Base-by-base conservation (phyloP, 2,888 invertebrate species). In the Drosophila fulvimacula region DNA sequence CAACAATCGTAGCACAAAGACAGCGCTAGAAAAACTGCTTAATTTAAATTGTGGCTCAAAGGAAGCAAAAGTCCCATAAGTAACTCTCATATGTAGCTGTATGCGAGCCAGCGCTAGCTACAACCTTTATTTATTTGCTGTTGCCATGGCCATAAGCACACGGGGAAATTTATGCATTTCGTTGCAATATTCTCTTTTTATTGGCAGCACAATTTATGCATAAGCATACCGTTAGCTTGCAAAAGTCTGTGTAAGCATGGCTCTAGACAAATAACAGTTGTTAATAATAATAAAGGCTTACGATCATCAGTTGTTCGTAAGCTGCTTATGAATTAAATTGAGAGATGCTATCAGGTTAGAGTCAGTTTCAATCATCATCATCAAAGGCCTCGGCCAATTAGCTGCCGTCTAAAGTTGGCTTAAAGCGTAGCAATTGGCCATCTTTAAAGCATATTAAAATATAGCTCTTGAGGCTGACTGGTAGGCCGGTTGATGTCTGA, bases 161-260 rank as follows among this genome's bases (percentile, higher is more conserved):
- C 75, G 82, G 82, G 72, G 64, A 79, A 83, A 79, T 83, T 85
- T 83, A 76, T 85, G 68, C 52, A 58, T 79, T 75, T 73, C 58
- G 57, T 52, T 82, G 68, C 66, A 53, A 62, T 74, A 65, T 71
- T 17, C 24, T 4, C n/a, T 15, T 72, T 81, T 79, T 81, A 76
- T 85, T 83, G 82, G 60, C 79, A 75, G 55, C 57, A 57, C 55
- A 82, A 76, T 76, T 79, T 83, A 80, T 82, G 69, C 73, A 69
- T 65, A 34, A 48, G 7, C 24, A 21, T 68, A 11, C 30, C 2
- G 21, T 30, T 42, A 21, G 10, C 24, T 11, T 13, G 2, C 21
- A 7, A n/a, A 7, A 34, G 30, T 13, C 15, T 34, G 2, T 24
- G 6, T 27, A 36, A 42, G 19, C 30, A 42, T n/a, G n/a, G 42